Base-by-base conservation (phyloP, 64 coral and sea anemone species). In the Pocillopora damicornis region DNA sequence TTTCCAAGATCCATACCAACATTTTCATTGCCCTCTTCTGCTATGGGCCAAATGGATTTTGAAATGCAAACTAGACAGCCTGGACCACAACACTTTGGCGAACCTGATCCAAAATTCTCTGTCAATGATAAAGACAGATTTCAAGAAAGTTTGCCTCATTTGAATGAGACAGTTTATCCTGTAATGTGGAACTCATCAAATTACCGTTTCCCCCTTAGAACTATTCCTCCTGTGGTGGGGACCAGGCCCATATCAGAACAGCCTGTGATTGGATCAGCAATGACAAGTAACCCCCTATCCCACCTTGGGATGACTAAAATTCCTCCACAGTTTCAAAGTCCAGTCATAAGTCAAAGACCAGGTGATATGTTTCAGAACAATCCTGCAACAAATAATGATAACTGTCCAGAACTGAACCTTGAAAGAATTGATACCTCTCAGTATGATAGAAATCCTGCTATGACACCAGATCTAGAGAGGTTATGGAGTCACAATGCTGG, bases 141-240 rank as follows among this genome's bases (percentile, higher is more conserved):
- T 67, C 35, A 56, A 13, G 64, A 11, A 58, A 85, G 81, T 57
- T 17, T 85, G 14, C 37, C 65, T 57, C 72, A 63, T 26, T 58
- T 85, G 69, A 85, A 85, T n/a, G 18, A 66, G 22, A 85, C 81
- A 13, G 13, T 85, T 25, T 85, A 85, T 65, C 81, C 81, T 25
- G 72, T 85, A 65, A 85, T 85, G 81, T 85, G 81, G 81, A 85
- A 85, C 65, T 85, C 81, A 56, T 10, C 81, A 85, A 85, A 85
- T 73, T 85, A 85, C 37, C 65, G 22, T 2, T 42, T 85, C 17
- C 81, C 81, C 11, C 7, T 71, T 0, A 63, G 36, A 56, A 12
- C 63, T 56, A 85, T 73, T 72, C 81, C 81, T 30, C 35, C 51
- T 17, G 30, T 38, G 5, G 11, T 63, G 71, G 81, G 16, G 56